A percentile compares a stretch with the other conserved stretches of the same genome.
These are phyloP conservation scores for Amphipoea oculea DNA, from an alignment of 2,888 invertebrate genomes.

Conservation along the genomic window DNA sequence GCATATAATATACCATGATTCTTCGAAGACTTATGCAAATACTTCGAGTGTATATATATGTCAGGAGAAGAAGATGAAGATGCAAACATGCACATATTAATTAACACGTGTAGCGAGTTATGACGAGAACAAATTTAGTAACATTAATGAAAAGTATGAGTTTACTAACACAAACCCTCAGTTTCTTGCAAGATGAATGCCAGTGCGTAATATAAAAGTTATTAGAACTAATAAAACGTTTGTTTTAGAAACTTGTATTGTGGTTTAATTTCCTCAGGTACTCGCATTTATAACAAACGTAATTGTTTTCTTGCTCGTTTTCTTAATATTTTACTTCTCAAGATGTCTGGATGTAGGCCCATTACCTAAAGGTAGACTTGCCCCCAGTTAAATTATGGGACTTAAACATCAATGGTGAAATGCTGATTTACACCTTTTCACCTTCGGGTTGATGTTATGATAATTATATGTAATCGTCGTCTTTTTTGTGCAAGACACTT, in stretches of 20 bases:
- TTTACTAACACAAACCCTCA: not conserved
- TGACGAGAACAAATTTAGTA: not conserved
- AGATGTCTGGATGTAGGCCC: too few relatives aligned
- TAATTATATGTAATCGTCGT: not conserved
- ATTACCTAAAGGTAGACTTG: not conserved
- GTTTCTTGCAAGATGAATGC: not conserved
- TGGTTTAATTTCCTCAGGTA: not conserved
- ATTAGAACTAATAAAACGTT: not conserved
- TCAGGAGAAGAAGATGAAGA: slow-evolving; percentile 2
- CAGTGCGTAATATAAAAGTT: not conserved
- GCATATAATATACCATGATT: not conserved
- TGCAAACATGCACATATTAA: not conserved
- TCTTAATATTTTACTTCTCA: too few relatives aligned
- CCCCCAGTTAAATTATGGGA: not conserved
- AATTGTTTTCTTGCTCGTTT: not conserved
- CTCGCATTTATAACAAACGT: not conserved
- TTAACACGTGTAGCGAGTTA: not conserved
- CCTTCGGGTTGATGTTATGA: not conserved
- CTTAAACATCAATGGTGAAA: not conserved
- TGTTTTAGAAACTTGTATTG: not conserved
- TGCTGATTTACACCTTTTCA: too few relatives aligned
- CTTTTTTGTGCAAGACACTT: not conserved
- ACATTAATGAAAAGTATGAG: not conserved
- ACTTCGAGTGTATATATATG: slow-evolving; percentile 1
- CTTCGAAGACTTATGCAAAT: slow-evolving; percentile 12